Percentiles rank a stretch among this genome's conserved stretches.
phyloP scores from a whole-genome alignment of 2,797 vertebrate genomes.

The Danionella dracula region DNA sequence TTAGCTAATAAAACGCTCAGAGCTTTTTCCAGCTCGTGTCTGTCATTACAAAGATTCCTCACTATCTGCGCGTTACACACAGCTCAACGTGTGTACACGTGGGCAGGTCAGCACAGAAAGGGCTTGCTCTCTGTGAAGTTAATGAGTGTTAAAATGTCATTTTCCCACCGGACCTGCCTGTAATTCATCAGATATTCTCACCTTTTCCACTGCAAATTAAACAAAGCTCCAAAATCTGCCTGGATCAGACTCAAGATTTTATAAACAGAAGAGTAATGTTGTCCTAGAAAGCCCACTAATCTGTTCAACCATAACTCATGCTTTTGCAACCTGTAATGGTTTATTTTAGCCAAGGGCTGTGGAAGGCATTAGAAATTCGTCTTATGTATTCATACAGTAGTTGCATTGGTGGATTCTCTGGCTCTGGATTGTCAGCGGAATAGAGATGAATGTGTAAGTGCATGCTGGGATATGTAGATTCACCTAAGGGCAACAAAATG shows the following conservation, averaged over 20 bases:
- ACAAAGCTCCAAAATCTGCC: background rate
- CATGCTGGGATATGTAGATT: slow-evolving; percentile 18
- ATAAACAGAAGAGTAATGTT: slow-evolving; percentile 2
- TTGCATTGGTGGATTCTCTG: slow-evolving; percentile 8
- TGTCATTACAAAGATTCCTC: slow-evolving; percentile 46
- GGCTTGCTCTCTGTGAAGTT: background rate
- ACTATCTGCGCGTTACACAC: slow-evolving; percentile 27
- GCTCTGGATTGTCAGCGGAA: slow-evolving; percentile 2
- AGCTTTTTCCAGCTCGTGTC: slow-evolving; percentile 44
- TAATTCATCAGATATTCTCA: slow-evolving; percentile 18
- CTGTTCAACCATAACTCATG: slow-evolving; percentile 5
- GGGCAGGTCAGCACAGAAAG: background rate
- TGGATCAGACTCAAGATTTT: background rate
- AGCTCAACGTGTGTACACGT: background rate
- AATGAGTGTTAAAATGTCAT: slow-evolving; percentile 7
- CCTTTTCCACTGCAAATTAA: background rate
- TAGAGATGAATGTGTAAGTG: slow-evolving; percentile 16
- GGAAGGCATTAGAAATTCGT: slow-evolving; percentile 31
- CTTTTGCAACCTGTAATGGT: slow-evolving; percentile 27
- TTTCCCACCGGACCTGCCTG: background rate
- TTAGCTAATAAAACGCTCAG: slow-evolving; percentile 28
- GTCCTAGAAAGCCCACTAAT: slow-evolving; percentile 15
- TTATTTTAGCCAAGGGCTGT: slow-evolving; percentile 30
- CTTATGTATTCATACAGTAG: slow-evolving; percentile 15
- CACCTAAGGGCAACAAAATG: background rate